Evolutionary conservation across 2,797 vertebrate species (phyloP).

Genomic region (Myoxocephalus aenaeus): DNA sequence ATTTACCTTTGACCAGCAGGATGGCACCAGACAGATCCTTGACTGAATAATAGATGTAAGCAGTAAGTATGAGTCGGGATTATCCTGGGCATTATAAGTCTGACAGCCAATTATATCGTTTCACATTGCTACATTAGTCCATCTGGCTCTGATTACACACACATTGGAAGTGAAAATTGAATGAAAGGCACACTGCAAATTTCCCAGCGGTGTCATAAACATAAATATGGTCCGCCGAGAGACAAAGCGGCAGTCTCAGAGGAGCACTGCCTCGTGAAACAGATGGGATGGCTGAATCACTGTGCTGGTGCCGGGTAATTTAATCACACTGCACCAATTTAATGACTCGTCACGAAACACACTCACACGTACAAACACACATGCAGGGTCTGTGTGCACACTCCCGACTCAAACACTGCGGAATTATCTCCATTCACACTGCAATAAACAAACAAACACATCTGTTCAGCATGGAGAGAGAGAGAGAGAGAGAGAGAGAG

Average conservation of each 20-base stretch:
- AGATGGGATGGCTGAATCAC: constrained; percentile 54
- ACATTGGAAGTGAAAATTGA: constrained; percentile 33
- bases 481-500: too few species aligned
- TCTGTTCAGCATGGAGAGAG: constrained; percentile 15
- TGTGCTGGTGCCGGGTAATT: constrained; percentile 48
- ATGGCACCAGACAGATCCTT: not conserved
- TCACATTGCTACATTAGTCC: not conserved
- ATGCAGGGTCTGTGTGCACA: not conserved
- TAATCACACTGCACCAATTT: constrained; percentile 55
- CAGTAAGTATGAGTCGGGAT: not conserved
- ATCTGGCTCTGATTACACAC: constrained; percentile 25
- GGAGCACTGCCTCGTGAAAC: constrained; percentile 46
- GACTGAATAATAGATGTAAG: not conserved
- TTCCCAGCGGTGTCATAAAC: not conserved
- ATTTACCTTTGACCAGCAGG: not conserved
- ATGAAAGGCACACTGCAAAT: constrained; percentile 24
- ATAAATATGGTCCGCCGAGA: constrained; percentile 38
- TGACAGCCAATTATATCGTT: not conserved
- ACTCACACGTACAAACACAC: constrained; percentile 26
- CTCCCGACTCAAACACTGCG: not conserved
- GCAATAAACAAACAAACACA: constrained; percentile 25
- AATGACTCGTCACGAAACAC: constrained; percentile 54
- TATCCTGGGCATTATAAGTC: not conserved
- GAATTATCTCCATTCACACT: constrained; percentile 19
- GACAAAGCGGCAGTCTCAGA: constrained; percentile 32